Conservation (phyloP, 2,113 vertebrate species). For the Galemys pyrenaicus region DNA sequence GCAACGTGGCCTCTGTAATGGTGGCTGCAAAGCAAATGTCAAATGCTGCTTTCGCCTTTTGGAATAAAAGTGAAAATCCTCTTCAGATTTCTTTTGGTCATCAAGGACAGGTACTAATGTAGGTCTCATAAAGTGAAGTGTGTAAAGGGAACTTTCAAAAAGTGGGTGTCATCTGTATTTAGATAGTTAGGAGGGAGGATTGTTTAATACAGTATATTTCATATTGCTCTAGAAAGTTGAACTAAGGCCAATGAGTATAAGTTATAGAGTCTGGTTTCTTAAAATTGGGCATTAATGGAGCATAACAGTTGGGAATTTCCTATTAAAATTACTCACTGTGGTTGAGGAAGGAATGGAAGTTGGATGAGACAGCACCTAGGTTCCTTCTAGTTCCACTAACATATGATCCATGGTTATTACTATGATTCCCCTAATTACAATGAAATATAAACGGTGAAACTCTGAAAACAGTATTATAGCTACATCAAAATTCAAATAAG, state of each 20-base stretch:
- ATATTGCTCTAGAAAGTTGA: background rate
- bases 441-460: background rate
- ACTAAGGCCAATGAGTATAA: background rate
- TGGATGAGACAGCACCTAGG: background rate
- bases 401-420: background rate
- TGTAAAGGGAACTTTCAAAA: too few species aligned
- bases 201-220: background rate
- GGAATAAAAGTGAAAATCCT: too few species aligned
- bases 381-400: background rate
- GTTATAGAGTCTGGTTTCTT: background rate
- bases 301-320: background rate
- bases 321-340: background rate
- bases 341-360: background rate
- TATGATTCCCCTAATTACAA: background rate
- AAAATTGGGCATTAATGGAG: background rate
- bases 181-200: background rate
- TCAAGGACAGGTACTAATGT: too few species aligned
- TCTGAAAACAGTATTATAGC: slow-evolving; percentile 3
- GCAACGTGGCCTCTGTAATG: too few species aligned
- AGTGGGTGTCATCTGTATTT: background rate
- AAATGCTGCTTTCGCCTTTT: too few species aligned
- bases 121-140: too few species aligned
- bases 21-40: too few species aligned
- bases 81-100: too few species aligned
- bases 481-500: background rate